phyloP scores from a whole-genome alignment of 2,797 vertebrate genomes.

The Acrossocheilus wenchowensis region DNA sequence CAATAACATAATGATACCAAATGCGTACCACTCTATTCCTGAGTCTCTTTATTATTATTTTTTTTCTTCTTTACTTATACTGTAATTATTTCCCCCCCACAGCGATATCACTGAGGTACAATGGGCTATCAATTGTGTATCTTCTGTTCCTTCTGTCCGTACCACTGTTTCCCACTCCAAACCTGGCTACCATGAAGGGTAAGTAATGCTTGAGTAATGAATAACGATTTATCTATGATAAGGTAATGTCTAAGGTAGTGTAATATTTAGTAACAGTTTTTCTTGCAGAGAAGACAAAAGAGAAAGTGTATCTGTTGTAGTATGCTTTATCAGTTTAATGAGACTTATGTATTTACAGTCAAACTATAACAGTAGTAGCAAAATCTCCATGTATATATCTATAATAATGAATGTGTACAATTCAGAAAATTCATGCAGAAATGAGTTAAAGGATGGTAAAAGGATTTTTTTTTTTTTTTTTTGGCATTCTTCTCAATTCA shows the following conservation, averaged over 20 bases:
- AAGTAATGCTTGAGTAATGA: slow-evolving; percentile 31
- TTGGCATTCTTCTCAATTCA: slow-evolving; percentile 42
- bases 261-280: neutral
- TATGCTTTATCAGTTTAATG: neutral
- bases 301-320: neutral
- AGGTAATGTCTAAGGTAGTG: neutral
- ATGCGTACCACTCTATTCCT: neutral
- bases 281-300: neutral
- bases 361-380: neutral
- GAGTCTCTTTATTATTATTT: neutral
- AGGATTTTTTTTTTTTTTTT: neutral
- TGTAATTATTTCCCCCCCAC: slow-evolving; percentile 43
- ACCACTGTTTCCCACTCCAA: slow-evolving; percentile 71
- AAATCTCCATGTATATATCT: neutral
- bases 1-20: neutral
- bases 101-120: slow-evolving; percentile 74
- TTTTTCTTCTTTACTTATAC: neutral
- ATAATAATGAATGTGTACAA: neutral
- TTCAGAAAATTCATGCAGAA: neutral
- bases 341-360: no score
- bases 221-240: neutral
- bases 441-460: neutral
- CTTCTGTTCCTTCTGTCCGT: slow-evolving; percentile 73
- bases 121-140: slow-evolving; percentile 73
- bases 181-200: slow-evolving; percentile 69